Conservation (phyloP, 2,888 invertebrate genomes). For the Eustalomyia histrio region DNA sequence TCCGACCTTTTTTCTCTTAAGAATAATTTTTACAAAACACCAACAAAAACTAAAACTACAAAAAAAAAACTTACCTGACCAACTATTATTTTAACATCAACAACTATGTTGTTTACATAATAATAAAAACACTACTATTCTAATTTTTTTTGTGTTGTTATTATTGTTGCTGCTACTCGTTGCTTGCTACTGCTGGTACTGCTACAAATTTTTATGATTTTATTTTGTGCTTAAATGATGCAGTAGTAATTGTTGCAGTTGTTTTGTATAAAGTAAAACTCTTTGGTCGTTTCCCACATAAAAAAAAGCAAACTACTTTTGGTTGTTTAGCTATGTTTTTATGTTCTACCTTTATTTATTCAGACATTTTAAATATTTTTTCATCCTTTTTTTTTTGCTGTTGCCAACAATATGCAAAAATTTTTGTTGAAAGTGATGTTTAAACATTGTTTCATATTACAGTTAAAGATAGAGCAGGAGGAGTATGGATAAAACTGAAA, state of each 20-base stretch:
- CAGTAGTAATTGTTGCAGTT: conserved; percentile 63
- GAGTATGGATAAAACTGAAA: conserved; percentile 14
- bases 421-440: conserved; percentile 9
- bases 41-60: neutral
- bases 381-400: neutral
- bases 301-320: neutral
- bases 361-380: conserved; percentile 39
- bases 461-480: conserved; percentile 27
- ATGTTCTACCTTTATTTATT: conserved; percentile 46
- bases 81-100: conserved; percentile 63
- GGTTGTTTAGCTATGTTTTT: conserved; percentile 16
- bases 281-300: conserved; percentile 12
- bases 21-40: neutral
- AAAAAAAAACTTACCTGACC: conserved; percentile 54
- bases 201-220: conserved; percentile 30
- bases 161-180: neutral
- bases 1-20: neutral
- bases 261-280: conserved; percentile 28
- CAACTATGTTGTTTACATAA: conserved; percentile 61
- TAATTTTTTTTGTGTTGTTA: conserved; percentile 17
- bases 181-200: neutral
- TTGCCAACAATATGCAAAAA: conserved; percentile 3
- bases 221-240: conserved; percentile 51
- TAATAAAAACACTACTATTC: conserved; percentile 43
- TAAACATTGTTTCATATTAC: conserved; percentile 52